These are phyloP conservation scores for Heterodera filipjevi DNA, from an alignment of 2,888 invertebrate species.

Conservation along the genomic window DNA sequence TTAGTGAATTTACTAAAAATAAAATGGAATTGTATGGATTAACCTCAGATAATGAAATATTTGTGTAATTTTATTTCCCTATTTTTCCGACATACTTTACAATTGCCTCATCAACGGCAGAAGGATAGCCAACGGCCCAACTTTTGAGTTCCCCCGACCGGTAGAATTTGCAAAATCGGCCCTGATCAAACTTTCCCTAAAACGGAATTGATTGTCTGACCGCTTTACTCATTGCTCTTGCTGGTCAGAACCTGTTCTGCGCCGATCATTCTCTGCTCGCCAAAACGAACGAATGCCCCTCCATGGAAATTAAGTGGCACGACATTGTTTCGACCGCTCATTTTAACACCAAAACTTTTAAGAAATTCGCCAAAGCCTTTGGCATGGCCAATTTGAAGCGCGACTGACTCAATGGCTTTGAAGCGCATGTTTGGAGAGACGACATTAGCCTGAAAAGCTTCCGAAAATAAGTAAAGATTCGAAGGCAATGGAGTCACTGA, in stretches of 20 bases:
- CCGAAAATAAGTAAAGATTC: too few relatives aligned
- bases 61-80: neutral
- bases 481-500: neutral
- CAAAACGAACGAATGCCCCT: neutral
- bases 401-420: neutral
- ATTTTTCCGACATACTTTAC: neutral
- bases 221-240: neutral
- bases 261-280: neutral
- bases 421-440: neutral
- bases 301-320: constrained; percentile 11
- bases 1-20: constrained; percentile 8
- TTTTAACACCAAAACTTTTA: neutral
- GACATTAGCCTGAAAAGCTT: constrained; percentile 8
- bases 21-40: neutral
- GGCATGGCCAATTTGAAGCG: constrained; percentile 1
- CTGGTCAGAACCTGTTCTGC: neutral
- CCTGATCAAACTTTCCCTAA: constrained; percentile 11
- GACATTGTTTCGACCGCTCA: neutral
- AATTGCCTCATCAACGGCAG: neutral
- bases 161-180: constrained; percentile 11
- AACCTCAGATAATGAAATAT: too few relatives aligned
- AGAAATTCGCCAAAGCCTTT: constrained; percentile 11
- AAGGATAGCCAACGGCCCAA: constrained; percentile 6
- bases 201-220: neutral
- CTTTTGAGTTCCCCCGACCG: neutral